A percentile compares a stretch with the other conserved stretches of the same genome.
Conservation (phyloP, 2,888 invertebrate genomes). For the Perizoma flavofasciatum region DNA sequence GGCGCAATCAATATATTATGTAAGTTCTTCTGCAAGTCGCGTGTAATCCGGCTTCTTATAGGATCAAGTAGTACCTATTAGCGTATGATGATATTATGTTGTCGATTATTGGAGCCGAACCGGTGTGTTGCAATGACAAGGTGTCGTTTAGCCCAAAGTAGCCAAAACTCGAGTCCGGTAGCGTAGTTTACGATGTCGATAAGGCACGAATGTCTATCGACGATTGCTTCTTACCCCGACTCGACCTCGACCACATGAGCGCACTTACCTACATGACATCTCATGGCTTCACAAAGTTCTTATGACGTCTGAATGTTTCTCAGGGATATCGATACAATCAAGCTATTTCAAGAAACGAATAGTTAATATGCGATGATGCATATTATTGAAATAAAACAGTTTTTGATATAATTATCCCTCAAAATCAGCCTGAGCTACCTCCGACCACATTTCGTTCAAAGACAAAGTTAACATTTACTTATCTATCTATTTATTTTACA, state of each 20-base stretch:
- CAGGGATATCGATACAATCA: slow-evolving; percentile 4
- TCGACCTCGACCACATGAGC: slow-evolving; percentile 43
- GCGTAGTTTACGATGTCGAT: slow-evolving; percentile 57
- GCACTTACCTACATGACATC: slow-evolving; percentile 43
- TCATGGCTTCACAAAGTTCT: slow-evolving; percentile 39
- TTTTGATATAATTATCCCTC: too few species aligned
- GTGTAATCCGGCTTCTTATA: slow-evolving; percentile 30
- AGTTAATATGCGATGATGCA: too few species aligned
- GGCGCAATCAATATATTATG: slow-evolving; percentile 43
- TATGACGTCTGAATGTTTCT: slow-evolving; percentile 34
- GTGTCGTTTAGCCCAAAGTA: slow-evolving; percentile 49
- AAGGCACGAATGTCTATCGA: slow-evolving; percentile 64
- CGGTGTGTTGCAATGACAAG: slow-evolving; percentile 42
- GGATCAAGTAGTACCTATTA: slow-evolving; percentile 45
- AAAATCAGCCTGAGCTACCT: too few species aligned
- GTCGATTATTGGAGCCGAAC: slow-evolving; percentile 33
- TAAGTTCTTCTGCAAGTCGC: slow-evolving; percentile 35
- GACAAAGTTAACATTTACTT: too few species aligned
- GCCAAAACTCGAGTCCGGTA: slow-evolving; percentile 37
- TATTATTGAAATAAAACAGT: not conserved
- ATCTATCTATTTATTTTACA: too few species aligned
- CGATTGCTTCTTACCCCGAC: slow-evolving; percentile 56
- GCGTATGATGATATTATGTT: slow-evolving; percentile 37
- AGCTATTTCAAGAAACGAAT: not conserved
- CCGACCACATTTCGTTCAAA: too few species aligned